Percentiles rank a stretch among this genome's conserved stretches.
Evolutionary conservation across 2,888 invertebrate species (phyloP).

Genomic region (Dicyrtomina minuta): DNA sequence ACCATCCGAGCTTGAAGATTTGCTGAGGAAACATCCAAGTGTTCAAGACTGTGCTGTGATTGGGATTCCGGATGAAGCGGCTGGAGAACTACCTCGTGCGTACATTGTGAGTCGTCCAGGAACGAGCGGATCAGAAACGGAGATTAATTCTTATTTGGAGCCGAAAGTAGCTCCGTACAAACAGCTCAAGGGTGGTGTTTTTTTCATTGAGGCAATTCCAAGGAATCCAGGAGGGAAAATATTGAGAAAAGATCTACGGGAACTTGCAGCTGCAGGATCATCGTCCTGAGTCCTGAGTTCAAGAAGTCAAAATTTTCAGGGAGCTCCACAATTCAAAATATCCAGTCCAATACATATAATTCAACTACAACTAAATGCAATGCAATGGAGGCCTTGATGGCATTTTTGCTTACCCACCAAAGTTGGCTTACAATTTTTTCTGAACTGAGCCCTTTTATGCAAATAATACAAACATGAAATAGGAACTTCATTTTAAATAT

Average conservation of each 20-base stretch:
- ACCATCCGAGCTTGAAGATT: slow-evolving; percentile 81
- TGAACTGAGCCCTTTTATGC: too few species aligned
- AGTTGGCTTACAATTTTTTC: too few species aligned
- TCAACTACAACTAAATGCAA: too few species aligned
- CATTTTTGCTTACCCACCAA: too few species aligned
- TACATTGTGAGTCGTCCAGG: slow-evolving; percentile 66
- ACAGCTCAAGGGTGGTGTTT: slow-evolving; percentile 68
- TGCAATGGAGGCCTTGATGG: too few species aligned
- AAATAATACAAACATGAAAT: too few species aligned
- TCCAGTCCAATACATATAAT: too few species aligned
- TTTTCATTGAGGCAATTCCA: slow-evolving; percentile 69
- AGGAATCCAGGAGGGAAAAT: slow-evolving; percentile 75
- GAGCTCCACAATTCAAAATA: too few species aligned
- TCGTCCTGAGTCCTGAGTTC: too few species aligned
- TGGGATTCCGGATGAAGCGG: slow-evolving; percentile 65
- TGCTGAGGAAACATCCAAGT: slow-evolving; percentile 70
- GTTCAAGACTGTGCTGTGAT: slow-evolving; percentile 82
- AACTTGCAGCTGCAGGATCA: too few species aligned
- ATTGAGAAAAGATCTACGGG: slow-evolving; percentile 41
- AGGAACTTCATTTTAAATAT: too few species aligned
- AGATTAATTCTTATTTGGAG: slow-evolving; percentile 66
- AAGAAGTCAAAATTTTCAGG: too few species aligned
- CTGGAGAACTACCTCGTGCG: slow-evolving; percentile 76
- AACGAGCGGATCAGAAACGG: slow-evolving; percentile 59
- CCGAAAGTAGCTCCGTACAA: slow-evolving; percentile 75